Evolutionary conservation across 2,113 vertebrate species (phyloP), one percentile per base, ranked within the genome.

Genomic region (Callaeas wilsoni): DNA sequence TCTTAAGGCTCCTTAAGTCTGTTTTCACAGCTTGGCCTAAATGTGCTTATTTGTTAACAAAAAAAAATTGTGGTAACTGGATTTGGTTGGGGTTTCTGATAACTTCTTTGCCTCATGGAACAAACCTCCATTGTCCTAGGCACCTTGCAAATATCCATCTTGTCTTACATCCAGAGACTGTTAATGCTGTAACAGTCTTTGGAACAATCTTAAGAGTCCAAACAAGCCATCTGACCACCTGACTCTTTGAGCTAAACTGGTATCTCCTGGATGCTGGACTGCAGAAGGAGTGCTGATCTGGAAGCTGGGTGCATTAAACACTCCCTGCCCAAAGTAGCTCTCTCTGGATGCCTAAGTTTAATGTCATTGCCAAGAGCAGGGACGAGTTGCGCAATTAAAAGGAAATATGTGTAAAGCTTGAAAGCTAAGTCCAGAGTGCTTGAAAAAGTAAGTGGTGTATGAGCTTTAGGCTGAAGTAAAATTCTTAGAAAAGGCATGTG

Each of bases 11-110:
- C 11, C 37, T 37, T 27, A 37, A 52, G 20, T 52, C 14, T 47
- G 15, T 80, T 83, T 76, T 92, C 33, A 37, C 29, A 69, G 37
- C 15, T 83, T 85, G 41, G 21, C 46, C 41, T 73, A 57, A 47
- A 39, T 67, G 9, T 39, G n/a, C 8, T 6, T 59, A 30, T 52
- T 29, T 44, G 16, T 79, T 29, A 84, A 47, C 9, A 60, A 53
- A 19, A 62, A 33, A 63, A 42, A n/a, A 12, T 4, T 42, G 20
- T 0, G 0, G 7, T 37, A 32, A 16, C 26, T 65, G n/a, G 3
- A 18, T 85, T 75, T 71, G 33, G 3, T 55, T 87, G 47, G 8
- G 16, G 6, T 71, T 79, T 88, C 67, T 47, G 10, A 19, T 79
- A 55, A 33, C 27, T 71, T 17, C 30, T 41, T 77, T 50, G 35